Evolutionary conservation across 2,888 invertebrate species (phyloP), one percentile per base, ranked within the genome.

Genomic region (Drosophila kanekoi): DNA sequence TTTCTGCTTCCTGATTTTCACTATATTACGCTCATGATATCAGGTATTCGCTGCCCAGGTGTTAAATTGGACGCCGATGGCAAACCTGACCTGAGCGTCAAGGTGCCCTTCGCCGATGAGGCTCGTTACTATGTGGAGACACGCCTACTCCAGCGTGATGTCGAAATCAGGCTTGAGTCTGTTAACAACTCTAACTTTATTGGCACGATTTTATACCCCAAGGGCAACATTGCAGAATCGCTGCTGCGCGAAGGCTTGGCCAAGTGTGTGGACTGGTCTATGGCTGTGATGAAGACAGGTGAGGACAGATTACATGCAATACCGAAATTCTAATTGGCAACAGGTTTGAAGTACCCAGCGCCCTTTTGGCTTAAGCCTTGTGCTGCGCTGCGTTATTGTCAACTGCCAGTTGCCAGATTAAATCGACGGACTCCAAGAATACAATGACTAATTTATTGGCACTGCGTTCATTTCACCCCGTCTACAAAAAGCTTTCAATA

Each of bases 91-190:
- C 94, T 95, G 0, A 94, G 90, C 61, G 93, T 94, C 51, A 94
- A 94, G 65, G 94, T 95, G 72, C 94, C 95, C 20, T 96, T 94
- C 90, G 96, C 96, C 1, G 97, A 98, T 83, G 98, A 99, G 93
- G 99, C 99, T 0, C 96, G 96, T 68, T 99, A 95, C 93, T 99
- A 97, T 92, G 96, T 98, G 1, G 99, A 99, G 92, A 95, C 96
- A 2, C 95, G 97, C 49, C 94, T 99, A 6, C 94, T 99, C 40
- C 99, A 99, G 89, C 94, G 97, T 86, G 97, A 98, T 91, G 95
- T 98, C 0, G 96, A 98, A 91, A 95, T 98, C 16, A 94, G 98
- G 37, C 93, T 99, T 44, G 98, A 99, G 90, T 97, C 98, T 0
- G 96, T 97, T 0, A 97, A 97, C 87, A 99, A 98, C 91, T 96